Evolutionary conservation across 2,888 invertebrate species (phyloP).

Genomic region (Laspeyria flexula): DNA sequence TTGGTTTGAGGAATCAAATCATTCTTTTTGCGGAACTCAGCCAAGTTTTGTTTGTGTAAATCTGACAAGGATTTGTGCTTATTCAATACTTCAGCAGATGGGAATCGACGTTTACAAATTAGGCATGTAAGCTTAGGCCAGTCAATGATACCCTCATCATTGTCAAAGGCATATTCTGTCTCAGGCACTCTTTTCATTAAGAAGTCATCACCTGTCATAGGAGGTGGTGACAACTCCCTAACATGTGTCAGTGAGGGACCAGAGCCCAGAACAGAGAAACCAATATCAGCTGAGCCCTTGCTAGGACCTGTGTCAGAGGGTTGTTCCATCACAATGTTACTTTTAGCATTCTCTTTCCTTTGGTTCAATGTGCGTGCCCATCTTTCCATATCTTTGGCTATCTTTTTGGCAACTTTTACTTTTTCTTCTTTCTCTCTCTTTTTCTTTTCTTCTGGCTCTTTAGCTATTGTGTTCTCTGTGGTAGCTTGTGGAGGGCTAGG

Average conservation of each 20-base stretch:
- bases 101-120: conserved; percentile 97
- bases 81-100: conserved; percentile 93
- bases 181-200: conserved; percentile 78
- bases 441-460: conserved; percentile 86
- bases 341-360: conserved; percentile 91
- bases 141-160: conserved; percentile 93
- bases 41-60: conserved; percentile 96
- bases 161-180: conserved; percentile 82
- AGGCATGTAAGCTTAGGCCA: conserved; percentile 96
- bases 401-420: conserved; percentile 98
- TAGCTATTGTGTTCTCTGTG: conserved; percentile 64
- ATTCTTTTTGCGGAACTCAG: conserved; percentile 76
- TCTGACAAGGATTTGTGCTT: conserved; percentile 98
- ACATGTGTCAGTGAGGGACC: conserved; percentile 73
- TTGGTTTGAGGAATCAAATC: conserved; percentile 67
- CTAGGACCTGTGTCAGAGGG: conserved; percentile 79
- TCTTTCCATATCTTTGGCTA: conserved; percentile 93
- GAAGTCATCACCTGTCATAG: conserved; percentile 65
- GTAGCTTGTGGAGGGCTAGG: conserved; percentile 63
- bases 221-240: conserved; percentile 71
- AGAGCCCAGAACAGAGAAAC: conserved; percentile 96
- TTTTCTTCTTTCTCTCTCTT: conserved; percentile 95
- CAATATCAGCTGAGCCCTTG: conserved; percentile 95
- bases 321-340: conserved; percentile 78
- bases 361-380: conserved; percentile 99